Evolutionary conservation across 2,888 invertebrate species (phyloP), one percentile per base, ranked within the genome.

Genomic region (Seira musarum): DNA sequence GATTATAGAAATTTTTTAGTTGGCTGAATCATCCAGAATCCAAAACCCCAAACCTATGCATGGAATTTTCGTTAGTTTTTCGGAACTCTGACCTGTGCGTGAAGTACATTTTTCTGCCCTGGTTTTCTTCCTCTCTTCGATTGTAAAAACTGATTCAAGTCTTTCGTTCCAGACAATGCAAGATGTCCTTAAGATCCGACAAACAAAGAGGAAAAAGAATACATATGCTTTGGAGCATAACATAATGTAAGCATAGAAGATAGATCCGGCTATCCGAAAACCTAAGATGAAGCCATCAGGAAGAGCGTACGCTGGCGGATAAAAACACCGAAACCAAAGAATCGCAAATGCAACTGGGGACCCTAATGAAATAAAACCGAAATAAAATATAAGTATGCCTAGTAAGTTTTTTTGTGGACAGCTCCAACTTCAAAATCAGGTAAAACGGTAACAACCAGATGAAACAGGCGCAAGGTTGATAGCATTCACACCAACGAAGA

Each of bases 161-260:
- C 86, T 64, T 35, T 82, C 70, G 61, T 86, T 86, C 85, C 85
- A 86, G 0, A 71, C 83, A 10, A 64, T 75, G 63, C 82, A 85
- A 10, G 82, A 66, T 46, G 82, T 83, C 30, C 19, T 71, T 1
- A 86, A 57, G 10, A 85, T 67, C 69, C 77, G 75, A 53, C 84
- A 82, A 57, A 82, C 81, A 69, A 82, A 86, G 8, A 83, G 53
- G 49, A 83, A 83, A 10, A 86, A 81, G 6, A 84, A 72, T 2
- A 85, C 74, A 64, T 82, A 84, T 1, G 74, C 70, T 63, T 85
- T 85, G 25, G 85, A 83, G 46, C 73, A 75, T 15, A 82, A 8
- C 2, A 85, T 46, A 17, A 81, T 60, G 67, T 82, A 85, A 10
- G 80, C 8, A 24, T 78, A 65, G 0, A 78, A 10, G 15, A 83